These are phyloP conservation scores for Gyps fulvus DNA, from an alignment of 2,113 vertebrate species.

Conservation along the genomic window DNA sequence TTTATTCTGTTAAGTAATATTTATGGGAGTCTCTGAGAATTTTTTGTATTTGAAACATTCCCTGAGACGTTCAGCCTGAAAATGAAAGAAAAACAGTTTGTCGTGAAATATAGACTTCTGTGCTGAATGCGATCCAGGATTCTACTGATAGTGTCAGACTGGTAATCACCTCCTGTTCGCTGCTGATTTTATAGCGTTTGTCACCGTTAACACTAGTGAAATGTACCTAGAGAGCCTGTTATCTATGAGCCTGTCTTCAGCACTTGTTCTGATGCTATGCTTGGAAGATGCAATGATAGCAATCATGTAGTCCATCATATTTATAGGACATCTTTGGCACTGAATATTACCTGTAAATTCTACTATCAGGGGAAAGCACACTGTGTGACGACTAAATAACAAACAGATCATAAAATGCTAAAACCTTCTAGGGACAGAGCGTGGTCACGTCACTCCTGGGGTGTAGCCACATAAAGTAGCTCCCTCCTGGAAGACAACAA, in stretches of 20 bases:
- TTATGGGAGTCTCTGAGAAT: not conserved
- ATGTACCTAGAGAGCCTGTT: not conserved
- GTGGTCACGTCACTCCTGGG: not conserved
- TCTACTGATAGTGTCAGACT: not conserved
- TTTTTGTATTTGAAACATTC: not conserved
- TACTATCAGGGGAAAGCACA: not conserved
- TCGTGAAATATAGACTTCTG: not conserved
- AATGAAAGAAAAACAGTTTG: not conserved
- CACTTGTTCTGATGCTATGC: not conserved
- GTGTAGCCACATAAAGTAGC: not conserved
- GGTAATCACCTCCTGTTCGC: not conserved
- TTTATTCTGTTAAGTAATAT: not conserved
- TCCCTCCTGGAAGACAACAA: not conserved
- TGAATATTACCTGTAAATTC: not conserved
- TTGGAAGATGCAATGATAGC: not conserved
- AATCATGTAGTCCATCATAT: not conserved
- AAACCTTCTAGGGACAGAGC: not conserved
- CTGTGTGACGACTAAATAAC: not conserved
- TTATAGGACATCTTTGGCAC: not conserved
- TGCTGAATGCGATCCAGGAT: not conserved
- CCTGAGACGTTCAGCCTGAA: not conserved
- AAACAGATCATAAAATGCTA: not conserved
- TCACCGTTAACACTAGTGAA: not conserved
- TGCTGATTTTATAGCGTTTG: not conserved
- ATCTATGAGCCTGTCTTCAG: not conserved